Conservation (phyloP, 1,140 invertebrate species). For the Bemisia tabaci region DNA sequence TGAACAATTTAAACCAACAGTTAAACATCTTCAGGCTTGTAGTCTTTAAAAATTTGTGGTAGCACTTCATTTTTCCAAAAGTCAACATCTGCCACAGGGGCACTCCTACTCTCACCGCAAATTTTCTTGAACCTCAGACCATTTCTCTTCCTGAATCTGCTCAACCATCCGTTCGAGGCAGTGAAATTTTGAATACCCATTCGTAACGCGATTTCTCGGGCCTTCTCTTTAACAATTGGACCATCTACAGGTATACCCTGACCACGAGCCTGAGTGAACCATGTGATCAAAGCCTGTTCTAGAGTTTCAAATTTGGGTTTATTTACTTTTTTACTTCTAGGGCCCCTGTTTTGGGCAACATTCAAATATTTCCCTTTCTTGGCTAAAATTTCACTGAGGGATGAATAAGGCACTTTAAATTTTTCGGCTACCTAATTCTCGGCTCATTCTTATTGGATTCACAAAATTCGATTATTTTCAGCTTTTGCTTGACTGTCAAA, state of each 20-base stretch:
- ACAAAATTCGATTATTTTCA: too few species aligned
- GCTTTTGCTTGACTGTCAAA: too few species aligned
- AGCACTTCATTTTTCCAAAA: slow-evolving; percentile 15
- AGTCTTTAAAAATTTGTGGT: slow-evolving; percentile 21
- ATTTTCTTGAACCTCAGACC: slow-evolving; percentile 16
- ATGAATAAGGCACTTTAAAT: too few species aligned
- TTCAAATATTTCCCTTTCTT: too few species aligned
- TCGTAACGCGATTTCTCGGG: slow-evolving; percentile 20
- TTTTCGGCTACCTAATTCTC: too few species aligned
- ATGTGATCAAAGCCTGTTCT: slow-evolving; percentile 6
- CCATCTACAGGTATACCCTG: slow-evolving; percentile 21
- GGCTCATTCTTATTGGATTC: too few species aligned
- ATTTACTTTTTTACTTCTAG: too few species aligned
- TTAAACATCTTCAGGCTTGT: slow-evolving; percentile 27
- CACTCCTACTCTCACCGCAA: slow-evolving; percentile 26
- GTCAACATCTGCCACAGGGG: slow-evolving; percentile 17
- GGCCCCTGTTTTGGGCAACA: too few species aligned
- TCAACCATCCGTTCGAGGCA: slow-evolving; percentile 30
- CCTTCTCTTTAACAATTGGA: slow-evolving; percentile 20
- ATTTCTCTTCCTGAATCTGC: slow-evolving; percentile 25
- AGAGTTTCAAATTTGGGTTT: too few species aligned
- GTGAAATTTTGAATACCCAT: slow-evolving; percentile 25
- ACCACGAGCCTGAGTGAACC: slow-evolving; percentile 26
- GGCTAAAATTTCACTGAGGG: too few species aligned
- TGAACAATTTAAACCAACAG: too few species aligned